Conservation (phyloP, 2,797 vertebrate species). For the Phyllotis vaccarum region DNA sequence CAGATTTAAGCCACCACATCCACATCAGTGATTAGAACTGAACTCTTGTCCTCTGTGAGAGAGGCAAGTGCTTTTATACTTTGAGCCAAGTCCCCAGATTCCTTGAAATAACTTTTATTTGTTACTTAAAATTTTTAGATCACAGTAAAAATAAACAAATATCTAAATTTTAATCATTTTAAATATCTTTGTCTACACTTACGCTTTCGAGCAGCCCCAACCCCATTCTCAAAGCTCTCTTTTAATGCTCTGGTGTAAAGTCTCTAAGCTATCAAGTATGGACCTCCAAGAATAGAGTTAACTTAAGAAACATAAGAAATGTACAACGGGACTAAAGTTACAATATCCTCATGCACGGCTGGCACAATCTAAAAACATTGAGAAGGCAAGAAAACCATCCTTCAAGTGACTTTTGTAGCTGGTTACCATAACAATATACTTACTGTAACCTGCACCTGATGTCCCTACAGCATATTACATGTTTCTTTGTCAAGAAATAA, state of each 20-base stretch:
- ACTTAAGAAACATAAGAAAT: not conserved
- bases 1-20: not conserved
- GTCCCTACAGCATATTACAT: not conserved
- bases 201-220: too few relatives aligned
- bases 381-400: not conserved
- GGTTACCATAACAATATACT: not conserved
- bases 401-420: constrained; percentile 14
- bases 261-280: not conserved
- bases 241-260: not conserved
- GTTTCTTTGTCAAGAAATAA: not conserved
- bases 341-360: not conserved
- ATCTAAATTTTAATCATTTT: not conserved
- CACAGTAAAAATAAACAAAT: constrained; percentile 5
- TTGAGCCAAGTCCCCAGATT: not conserved
- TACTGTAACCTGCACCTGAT: not conserved
- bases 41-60: not conserved
- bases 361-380: not conserved
- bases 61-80: not conserved
- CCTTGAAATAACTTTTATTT: not conserved
- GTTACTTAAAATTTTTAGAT: not conserved
- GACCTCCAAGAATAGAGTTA: not conserved
- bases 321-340: not conserved
- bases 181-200: not conserved
- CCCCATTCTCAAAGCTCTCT: not conserved
- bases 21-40: not conserved